Percentiles rank a stretch among this genome's conserved stretches.
These are phyloP conservation scores for Spodoptera frugiperda DNA, from an alignment of 1,140 invertebrate genomes.

Conservation along the genomic window DNA sequence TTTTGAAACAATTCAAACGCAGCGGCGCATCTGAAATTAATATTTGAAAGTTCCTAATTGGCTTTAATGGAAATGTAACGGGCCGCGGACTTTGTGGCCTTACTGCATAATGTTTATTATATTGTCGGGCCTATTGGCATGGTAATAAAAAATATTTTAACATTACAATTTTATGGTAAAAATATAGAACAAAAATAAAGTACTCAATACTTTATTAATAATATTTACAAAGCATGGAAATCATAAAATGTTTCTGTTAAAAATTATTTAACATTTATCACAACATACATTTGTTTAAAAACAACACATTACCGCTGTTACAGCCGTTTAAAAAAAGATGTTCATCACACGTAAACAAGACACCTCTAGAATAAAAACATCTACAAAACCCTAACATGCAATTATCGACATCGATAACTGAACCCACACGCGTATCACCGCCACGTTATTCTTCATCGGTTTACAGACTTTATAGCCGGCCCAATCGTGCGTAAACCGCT, in stretches of 20 bases:
- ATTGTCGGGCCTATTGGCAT: neutral
- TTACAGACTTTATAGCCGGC: constrained; percentile 33
- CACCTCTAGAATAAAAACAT: constrained; percentile 2
- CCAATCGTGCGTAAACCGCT: constrained; percentile 55
- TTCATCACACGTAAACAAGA: constrained; percentile 24
- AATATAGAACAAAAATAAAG: too few relatives aligned
- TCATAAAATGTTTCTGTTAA: too few relatives aligned
- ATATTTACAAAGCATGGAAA: too few relatives aligned
- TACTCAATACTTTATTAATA: too few relatives aligned
- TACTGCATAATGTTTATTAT: neutral
- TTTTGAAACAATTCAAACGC: constrained; percentile 17
- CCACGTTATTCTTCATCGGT: constrained; percentile 3
- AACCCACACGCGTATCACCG: neutral
- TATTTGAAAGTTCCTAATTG: constrained; percentile 33
- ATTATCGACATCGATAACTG: constrained; percentile 53
- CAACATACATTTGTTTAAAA: too few relatives aligned
- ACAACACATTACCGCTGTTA: too few relatives aligned
- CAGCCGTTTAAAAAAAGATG: too few relatives aligned
- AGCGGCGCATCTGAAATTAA: constrained; percentile 2
- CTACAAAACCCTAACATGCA: constrained; percentile 42
- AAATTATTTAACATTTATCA: too few relatives aligned
- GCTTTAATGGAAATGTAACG: constrained; percentile 24
- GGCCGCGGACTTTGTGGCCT: constrained; percentile 22
- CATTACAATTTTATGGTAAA: too few relatives aligned
- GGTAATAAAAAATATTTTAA: too few relatives aligned